Conservation (phyloP, 2,113 vertebrate genomes). For the Cynocephalus volans region DNA sequence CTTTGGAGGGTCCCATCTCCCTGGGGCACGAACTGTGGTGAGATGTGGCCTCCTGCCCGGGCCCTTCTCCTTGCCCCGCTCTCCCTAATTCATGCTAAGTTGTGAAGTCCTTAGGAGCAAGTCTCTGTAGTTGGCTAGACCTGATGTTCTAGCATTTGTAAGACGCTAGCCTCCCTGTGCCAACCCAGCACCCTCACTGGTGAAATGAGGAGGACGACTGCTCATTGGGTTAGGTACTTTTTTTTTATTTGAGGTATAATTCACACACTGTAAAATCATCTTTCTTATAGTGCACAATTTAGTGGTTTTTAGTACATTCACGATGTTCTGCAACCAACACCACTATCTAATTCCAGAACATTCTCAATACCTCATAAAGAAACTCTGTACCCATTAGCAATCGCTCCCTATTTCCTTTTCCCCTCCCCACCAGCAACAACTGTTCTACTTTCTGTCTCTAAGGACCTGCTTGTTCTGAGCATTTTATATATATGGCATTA, state of each 20-base stretch:
- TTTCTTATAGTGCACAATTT: not conserved
- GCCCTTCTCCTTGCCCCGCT: not conserved
- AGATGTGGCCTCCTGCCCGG: not conserved
- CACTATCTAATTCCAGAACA: not conserved
- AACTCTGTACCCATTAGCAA: too few species aligned
- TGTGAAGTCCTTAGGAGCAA: not conserved
- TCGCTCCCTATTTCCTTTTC: fast-evolving
- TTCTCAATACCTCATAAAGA: not conserved
- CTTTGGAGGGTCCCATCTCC: fast-evolving
- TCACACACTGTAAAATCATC: not conserved
- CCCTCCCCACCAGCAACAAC: not conserved
- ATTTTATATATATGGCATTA: too few species aligned
- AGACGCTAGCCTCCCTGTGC: fast-evolving
- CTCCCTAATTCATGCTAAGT: fast-evolving
- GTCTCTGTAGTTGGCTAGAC: not conserved
- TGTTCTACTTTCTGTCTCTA: not conserved
- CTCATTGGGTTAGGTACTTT: not conserved
- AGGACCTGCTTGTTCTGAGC: too few species aligned
- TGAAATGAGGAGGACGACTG: too few species aligned
- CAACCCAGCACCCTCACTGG: not conserved
- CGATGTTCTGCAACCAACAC: too few species aligned
- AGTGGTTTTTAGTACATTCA: not conserved
- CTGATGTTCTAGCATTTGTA: too few species aligned
- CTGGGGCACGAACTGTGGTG: fast-evolving
- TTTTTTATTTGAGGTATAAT: not conserved